Base-by-base conservation (phyloP, 1,140 invertebrate species). In the Nephotettix cincticeps region DNA sequence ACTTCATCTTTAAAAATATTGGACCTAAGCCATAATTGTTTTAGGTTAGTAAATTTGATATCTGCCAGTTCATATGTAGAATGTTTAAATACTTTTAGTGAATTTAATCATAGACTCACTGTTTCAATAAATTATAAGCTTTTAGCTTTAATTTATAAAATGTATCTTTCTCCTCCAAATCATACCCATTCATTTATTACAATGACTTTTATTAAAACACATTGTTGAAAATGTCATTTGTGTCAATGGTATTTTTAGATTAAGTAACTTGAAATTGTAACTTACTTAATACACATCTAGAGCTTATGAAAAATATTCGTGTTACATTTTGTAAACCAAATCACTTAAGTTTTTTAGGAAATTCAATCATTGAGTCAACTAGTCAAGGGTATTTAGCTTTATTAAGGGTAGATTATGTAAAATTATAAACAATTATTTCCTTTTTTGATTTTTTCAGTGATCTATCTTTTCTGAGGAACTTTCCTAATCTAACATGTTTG, bases 21-120 rank as follows among this genome's bases (percentile, higher is more conserved):
- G 71, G 90, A 91, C 79, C 84, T 91, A 32, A 90, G 89, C 78
- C 83, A 91, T 72, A 91, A 92, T 78, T 86, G 88, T 79, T 87
- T 91, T 72, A 87, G 85, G 89, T 90, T 81, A 83, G 83, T 78
- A 64, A 25, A 30, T 72, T n/a, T n/a, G n/a, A n/a, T n/a, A n/a
- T n/a, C n/a, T n/a, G n/a, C n/a, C n/a, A n/a, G n/a, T n/a, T n/a
- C n/a, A n/a, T n/a, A n/a, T n/a, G n/a, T n/a, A n/a, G n/a, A n/a
- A n/a, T n/a, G n/a, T n/a, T n/a, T n/a, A n/a, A n/a, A n/a, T n/a
- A n/a, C n/a, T n/a, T n/a, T n/a, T n/a, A n/a, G n/a, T n/a, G n/a
- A n/a, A n/a, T n/a, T n/a, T n/a, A n/a, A n/a, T n/a, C n/a, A n/a
- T n/a, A n/a, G n/a, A n/a, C n/a, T n/a, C n/a, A n/a, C n/a, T n/a